Conservation (phyloP, 2,113 vertebrate genomes). For the Coregonus clupeaformis region DNA sequence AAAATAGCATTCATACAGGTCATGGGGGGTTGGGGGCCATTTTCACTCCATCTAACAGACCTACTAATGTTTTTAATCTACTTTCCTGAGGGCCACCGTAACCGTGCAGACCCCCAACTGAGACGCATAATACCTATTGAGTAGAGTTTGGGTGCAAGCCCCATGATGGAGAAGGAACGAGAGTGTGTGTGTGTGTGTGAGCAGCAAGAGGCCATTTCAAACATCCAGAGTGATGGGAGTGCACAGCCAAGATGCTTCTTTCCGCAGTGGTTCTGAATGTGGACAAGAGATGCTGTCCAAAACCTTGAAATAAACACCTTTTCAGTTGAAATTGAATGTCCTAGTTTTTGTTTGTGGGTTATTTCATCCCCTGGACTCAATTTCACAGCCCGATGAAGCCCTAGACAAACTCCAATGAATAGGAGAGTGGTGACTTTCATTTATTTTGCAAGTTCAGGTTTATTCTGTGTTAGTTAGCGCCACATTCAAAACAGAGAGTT, state of each 20-base stretch:
- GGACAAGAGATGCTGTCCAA: constrained; percentile 23
- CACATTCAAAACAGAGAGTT: too few species aligned
- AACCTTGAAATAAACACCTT: not conserved
- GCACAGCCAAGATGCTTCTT: constrained; percentile 42
- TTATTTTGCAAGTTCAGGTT: not conserved
- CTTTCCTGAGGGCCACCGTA: constrained; percentile 15
- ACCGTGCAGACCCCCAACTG: constrained; percentile 21
- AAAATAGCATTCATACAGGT: not conserved
- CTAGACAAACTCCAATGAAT: too few species aligned
- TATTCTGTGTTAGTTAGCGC: not conserved
- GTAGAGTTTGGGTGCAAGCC: constrained; percentile 36
- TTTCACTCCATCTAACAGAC: constrained; percentile 9
- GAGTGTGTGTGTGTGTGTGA: not conserved
- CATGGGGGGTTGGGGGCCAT: too few species aligned
- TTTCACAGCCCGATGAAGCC: not conserved
- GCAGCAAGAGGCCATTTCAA: constrained; percentile 35
- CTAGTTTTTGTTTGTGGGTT: not conserved
- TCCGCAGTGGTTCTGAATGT: constrained; percentile 21
- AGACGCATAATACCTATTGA: constrained; percentile 53
- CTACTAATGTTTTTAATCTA: constrained; percentile 32
- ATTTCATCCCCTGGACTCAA: not conserved
- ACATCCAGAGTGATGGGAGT: constrained; percentile 57
- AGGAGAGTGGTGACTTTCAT: not conserved
- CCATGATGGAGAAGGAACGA: constrained; percentile 48
- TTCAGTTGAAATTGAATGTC: constrained; percentile 2